Conservation (phyloP, 2,113 vertebrate species). For the Gymnogyps californianus region DNA sequence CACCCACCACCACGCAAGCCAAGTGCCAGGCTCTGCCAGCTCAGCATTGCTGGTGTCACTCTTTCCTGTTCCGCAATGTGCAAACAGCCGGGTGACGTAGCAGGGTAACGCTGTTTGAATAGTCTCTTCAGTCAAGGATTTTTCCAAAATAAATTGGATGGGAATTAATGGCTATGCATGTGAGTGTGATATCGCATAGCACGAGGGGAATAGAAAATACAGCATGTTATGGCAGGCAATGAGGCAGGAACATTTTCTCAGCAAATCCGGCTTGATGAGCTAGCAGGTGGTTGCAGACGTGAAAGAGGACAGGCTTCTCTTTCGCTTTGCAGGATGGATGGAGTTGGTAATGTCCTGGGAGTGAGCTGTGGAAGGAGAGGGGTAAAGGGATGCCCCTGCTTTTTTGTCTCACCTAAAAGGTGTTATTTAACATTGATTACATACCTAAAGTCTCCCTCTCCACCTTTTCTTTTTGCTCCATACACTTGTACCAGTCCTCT, state of each 20-base stretch:
- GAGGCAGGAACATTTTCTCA: neutral
- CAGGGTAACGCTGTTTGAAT: neutral
- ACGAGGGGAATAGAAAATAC: neutral
- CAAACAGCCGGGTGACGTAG: neutral
- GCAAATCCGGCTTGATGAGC: neutral
- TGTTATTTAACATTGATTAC: neutral
- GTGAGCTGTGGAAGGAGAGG: neutral
- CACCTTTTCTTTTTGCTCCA: neutral
- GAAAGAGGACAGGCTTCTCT: neutral
- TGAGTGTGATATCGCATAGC: neutral
- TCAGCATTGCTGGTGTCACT: neutral
- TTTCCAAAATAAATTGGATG: neutral
- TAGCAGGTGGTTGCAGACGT: neutral
- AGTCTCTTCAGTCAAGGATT: neutral
- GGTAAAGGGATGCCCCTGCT: neutral
- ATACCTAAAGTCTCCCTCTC: neutral
- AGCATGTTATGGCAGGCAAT: neutral
- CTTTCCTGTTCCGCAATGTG: neutral
- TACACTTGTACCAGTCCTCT: neutral
- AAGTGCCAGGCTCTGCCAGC: neutral
- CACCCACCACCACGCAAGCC: neutral
- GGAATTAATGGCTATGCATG: neutral
- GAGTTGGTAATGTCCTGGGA: neutral
- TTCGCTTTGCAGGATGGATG: neutral
- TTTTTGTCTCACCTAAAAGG: neutral